A percentile compares a stretch with the other conserved stretches of the same genome.
phyloP scores from a whole-genome alignment of 2,888 invertebrate species.

The Dicyrtoma fusca region DNA sequence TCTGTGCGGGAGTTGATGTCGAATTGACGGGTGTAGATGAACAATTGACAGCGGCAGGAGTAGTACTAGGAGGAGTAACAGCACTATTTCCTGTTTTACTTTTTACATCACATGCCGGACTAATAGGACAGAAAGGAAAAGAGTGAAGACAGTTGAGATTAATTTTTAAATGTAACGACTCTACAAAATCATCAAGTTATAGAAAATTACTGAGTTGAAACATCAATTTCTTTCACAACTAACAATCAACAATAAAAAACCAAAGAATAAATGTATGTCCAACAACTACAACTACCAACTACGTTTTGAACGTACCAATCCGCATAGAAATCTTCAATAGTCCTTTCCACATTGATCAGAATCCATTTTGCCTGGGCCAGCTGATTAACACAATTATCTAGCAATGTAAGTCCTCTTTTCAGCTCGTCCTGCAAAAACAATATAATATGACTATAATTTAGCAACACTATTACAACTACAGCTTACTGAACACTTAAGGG shows the following conservation, averaged over 20 bases:
- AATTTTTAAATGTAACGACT: too few relatives aligned
- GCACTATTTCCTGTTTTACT: slow-evolving; percentile 9
- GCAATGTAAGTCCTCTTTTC: slow-evolving; percentile 37
- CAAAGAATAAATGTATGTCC: too few relatives aligned
- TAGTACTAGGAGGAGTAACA: slow-evolving; percentile 12
- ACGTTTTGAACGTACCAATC: slow-evolving; percentile 32
- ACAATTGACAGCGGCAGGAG: too few relatives aligned
- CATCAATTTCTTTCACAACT: too few relatives aligned
- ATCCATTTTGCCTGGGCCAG: slow-evolving; percentile 43
- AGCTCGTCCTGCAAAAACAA: slow-evolving; percentile 41
- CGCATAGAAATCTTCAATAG: slow-evolving; percentile 31
- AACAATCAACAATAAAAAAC: too few relatives aligned
- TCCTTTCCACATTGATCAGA: slow-evolving; percentile 37
- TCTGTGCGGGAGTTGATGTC: neutral
- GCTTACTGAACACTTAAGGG: neutral
- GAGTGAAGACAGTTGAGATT: neutral
- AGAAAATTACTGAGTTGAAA: too few relatives aligned
- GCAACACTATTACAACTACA: neutral
- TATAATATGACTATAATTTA: too few relatives aligned
- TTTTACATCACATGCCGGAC: slow-evolving; percentile 28
- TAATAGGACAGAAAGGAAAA: slow-evolving; percentile 13
- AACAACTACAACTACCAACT: neutral
- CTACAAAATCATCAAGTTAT: too few relatives aligned
- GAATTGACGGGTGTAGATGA: too few relatives aligned
- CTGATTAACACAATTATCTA: slow-evolving; percentile 42